Conservation (phyloP, 1,140 invertebrate species). For the Diachasma alloeum region DNA sequence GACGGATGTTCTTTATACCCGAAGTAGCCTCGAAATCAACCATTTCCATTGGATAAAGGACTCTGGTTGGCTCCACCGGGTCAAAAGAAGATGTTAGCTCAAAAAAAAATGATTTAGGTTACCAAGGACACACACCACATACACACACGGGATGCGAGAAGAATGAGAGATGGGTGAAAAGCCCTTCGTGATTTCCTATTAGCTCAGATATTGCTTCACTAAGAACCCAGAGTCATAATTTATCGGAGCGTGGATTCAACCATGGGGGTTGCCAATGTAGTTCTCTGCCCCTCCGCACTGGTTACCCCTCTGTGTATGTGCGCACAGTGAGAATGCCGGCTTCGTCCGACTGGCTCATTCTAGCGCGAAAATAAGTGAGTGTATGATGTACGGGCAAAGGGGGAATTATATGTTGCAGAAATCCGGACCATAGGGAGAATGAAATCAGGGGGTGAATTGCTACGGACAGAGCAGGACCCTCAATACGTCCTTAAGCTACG, state of each 20-base stretch:
- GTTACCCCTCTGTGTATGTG: neutral
- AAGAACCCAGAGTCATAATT: conserved; percentile 54
- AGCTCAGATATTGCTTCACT: conserved; percentile 55
- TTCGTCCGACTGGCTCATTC: conserved; percentile 48
- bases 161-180: conserved; percentile 35
- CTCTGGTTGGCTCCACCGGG: neutral
- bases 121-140: neutral
- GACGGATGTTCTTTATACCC: neutral
- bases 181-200: conserved; percentile 55
- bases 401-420: conserved; percentile 47
- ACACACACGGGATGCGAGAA: neutral
- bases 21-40: neutral
- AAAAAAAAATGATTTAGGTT: conserved; percentile 1
- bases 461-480: neutral
- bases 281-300: neutral
- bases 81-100: neutral
- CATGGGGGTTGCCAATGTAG: conserved; percentile 28
- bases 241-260: conserved; percentile 42
- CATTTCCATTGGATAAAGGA: neutral
- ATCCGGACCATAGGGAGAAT: neutral
- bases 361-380: conserved; percentile 59
- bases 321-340: neutral
- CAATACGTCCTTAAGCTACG: neutral
- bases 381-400: conserved; percentile 53
- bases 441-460: conserved; percentile 1